Percentiles rank a stretch among this genome's conserved stretches.
These are phyloP conservation scores for Carcina quercana DNA, from an alignment of 2,888 invertebrate genomes.

Conservation along the genomic window DNA sequence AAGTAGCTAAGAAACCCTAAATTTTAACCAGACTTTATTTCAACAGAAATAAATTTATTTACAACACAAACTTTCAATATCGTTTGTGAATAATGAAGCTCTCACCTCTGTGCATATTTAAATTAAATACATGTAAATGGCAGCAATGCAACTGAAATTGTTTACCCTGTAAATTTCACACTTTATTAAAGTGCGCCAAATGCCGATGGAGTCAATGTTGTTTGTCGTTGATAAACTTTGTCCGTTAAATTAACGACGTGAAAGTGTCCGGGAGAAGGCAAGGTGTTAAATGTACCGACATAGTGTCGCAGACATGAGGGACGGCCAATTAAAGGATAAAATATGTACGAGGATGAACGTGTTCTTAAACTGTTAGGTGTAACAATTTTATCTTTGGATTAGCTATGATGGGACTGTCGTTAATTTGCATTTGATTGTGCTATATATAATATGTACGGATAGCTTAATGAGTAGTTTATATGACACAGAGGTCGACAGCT, in stretches of 20 bases:
- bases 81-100: not conserved
- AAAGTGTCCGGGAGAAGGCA: constrained; percentile 2
- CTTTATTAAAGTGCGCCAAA: constrained; percentile 8
- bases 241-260: constrained; percentile 4
- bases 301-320: not conserved
- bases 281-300: not conserved
- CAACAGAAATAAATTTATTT: not conserved
- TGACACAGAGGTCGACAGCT: too few species aligned
- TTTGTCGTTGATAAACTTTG: constrained; percentile 8
- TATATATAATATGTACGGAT: too few species aligned
- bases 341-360: not conserved
- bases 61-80: not conserved
- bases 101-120: not conserved
- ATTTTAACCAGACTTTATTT: too few species aligned
- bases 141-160: not conserved
- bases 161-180: not conserved
- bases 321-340: not conserved
- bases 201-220: constrained; percentile 4
- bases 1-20: too few species aligned
- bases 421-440: too few species aligned
- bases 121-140: not conserved
- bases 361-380: not conserved
- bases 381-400: too few species aligned
- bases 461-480: too few species aligned
- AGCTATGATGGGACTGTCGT: too few species aligned